Evolutionary conservation across 2,113 vertebrate genomes (phyloP), one percentile per base, ranked within the genome.

Genomic region (Nycticorax nycticorax): DNA sequence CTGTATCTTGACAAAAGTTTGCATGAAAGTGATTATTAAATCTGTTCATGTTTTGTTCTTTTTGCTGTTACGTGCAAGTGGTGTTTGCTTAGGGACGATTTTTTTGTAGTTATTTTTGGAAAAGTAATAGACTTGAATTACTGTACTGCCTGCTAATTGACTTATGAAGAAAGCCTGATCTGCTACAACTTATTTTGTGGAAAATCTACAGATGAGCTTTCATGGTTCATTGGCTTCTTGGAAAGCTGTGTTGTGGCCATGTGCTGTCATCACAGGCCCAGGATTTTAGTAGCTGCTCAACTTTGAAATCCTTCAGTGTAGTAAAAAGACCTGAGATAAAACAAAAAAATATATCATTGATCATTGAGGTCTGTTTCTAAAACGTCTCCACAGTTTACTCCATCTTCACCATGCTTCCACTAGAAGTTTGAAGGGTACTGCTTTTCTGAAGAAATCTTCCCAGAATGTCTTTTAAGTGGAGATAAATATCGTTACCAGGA

Each of bases 221-320:
- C 52, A 50, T 41, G 82, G 55, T 90, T 94, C n/a, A 2, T 57
- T 92, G 92, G 72, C 75, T 96, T 95, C 72, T 71, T 96, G 92
- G 92, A 93, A 88, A 89, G 93, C 63, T 83, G 43, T 15, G 16
- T 35, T 50, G 41, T 92, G 83, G 63, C 90, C 37, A 2, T 55
- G 93, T 90, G 76, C 67, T 85, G 76, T 43, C 72, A 19, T 43
- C 8, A 1, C 71, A 57, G 57, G 60, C 45, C 35, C 56, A 53
- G 75, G 63, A 50, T 59, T 56, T 26, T 33, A 16, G 62, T 75
- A 53, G 48, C 22, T 73, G 57, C 67, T 91, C 41, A 55, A 55
- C 71, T 90, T 68, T 41, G 39, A 77, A 82, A 94, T 52, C 62
- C 41, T 93, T 82, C 41, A 8, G 27, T 48, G 33, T 56, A 12